These are phyloP conservation scores for Loriculus beryllinus DNA, from an alignment of 2,797 vertebrate genomes.

Conservation along the genomic window DNA sequence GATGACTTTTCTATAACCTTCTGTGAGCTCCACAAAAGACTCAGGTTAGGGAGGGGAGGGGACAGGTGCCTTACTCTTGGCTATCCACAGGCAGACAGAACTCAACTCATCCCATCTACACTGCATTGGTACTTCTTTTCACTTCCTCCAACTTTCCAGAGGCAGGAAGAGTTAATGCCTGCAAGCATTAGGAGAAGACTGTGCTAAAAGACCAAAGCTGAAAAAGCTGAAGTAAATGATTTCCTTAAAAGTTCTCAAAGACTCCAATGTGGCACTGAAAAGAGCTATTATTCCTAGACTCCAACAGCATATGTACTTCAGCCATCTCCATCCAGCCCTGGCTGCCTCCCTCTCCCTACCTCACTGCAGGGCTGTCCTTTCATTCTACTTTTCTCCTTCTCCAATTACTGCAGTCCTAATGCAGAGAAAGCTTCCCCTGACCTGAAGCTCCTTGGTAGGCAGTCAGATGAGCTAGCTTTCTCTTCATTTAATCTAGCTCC, in stretches of 20 bases:
- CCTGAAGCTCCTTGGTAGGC: not conserved
- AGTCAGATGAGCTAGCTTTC: constrained; percentile 9
- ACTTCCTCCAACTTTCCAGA: not conserved
- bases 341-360: not conserved
- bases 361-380: not conserved
- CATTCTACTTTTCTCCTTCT: not conserved
- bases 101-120: not conserved
- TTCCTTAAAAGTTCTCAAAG: constrained; percentile 2
- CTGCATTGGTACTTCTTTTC: not conserved
- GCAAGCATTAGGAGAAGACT: not conserved
- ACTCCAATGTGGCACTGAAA: not conserved
- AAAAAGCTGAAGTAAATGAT: not conserved
- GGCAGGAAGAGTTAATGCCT: not conserved
- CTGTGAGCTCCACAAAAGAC: not conserved
- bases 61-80: not conserved
- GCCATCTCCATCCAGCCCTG: not conserved
- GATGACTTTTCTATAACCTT: not conserved
- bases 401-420: constrained; percentile 18
- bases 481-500: constrained; percentile 28
- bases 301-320: not conserved
- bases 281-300: not conserved
- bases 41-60: not conserved
- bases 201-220: not conserved
- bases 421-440: not conserved
- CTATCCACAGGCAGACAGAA: not conserved